Evolutionary conservation across 2,797 vertebrate species (phyloP).

Genomic region (Neostethus bicornis): DNA sequence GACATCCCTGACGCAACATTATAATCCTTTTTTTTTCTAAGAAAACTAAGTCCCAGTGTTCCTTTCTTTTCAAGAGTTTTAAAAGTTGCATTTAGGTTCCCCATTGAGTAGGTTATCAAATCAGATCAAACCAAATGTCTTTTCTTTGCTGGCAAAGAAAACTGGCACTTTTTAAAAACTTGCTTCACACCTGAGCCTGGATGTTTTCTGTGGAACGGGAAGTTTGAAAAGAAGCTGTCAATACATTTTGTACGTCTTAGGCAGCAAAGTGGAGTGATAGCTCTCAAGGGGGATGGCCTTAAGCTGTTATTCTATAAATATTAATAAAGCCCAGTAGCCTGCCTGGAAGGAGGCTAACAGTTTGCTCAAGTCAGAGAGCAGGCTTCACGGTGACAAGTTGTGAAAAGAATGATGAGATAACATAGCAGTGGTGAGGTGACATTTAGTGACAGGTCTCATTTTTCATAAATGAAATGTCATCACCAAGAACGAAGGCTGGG

Average conservation of each 20-base stretch:
- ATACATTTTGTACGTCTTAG: conserved; percentile 82
- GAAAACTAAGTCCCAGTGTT: conserved; percentile 12
- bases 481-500: conserved; percentile 45
- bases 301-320: conserved; percentile 83
- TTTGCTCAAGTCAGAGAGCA: conserved; percentile 72
- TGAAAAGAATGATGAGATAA: conserved; percentile 72
- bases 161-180: conserved; percentile 50
- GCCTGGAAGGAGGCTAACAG: conserved; percentile 79
- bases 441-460: conserved; percentile 72
- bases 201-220: conserved; percentile 42
- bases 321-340: conserved; percentile 79
- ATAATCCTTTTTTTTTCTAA: conserved; percentile 19
- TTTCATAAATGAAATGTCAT: conserved; percentile 67
- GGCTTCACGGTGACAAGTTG: conserved; percentile 73
- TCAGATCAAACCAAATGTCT: conserved; percentile 23
- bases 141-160: conserved; percentile 51
- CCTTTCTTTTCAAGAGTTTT: conserved; percentile 10
- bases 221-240: conserved; percentile 75
- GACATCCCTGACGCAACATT: conserved; percentile 44
- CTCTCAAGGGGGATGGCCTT: conserved; percentile 80
- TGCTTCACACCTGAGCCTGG: conserved; percentile 34
- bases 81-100: conserved; percentile 19
- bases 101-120: conserved; percentile 27
- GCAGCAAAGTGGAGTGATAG: conserved; percentile 73
- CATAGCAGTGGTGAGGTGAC: conserved; percentile 69